phyloP scores from a whole-genome alignment of 2,113 vertebrate species.

The Abramis brama region DNA sequence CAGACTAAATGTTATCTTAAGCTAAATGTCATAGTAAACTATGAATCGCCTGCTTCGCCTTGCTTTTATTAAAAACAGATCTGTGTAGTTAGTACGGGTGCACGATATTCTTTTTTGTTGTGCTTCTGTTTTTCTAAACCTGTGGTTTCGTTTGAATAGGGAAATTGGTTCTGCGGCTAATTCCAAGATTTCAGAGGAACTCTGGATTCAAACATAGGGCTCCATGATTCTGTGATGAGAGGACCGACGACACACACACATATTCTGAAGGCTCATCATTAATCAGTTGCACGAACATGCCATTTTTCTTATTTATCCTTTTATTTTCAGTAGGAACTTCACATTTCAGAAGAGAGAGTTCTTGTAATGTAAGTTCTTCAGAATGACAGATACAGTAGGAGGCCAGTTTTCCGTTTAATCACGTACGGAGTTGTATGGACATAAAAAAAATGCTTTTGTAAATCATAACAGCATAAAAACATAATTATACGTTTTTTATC shows the following conservation, averaged over 20 bases:
- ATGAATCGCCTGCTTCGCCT: neutral
- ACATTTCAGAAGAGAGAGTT: neutral
- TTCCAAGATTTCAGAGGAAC: slow-evolving; percentile 4
- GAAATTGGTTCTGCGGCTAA: neutral
- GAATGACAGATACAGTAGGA: neutral
- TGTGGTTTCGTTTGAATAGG: slow-evolving; percentile 12
- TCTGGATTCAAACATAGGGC: slow-evolving; percentile 1
- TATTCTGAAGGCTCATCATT: neutral
- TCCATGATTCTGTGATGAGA: neutral
- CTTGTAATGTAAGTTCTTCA: neutral
- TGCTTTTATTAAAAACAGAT: slow-evolving; percentile 37
- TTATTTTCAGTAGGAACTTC: neutral
- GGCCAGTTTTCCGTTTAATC: neutral
- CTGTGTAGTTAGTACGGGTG: neutral
- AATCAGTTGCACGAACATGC: neutral
- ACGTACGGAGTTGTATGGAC: neutral
- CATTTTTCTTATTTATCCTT: neutral
- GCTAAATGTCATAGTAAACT: slow-evolving; percentile 21
- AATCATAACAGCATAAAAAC: too few relatives aligned
- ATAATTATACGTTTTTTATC: too few relatives aligned
- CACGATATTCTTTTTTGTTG: neutral
- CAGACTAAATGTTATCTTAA: slow-evolving; percentile 1
- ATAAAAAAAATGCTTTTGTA: too few relatives aligned
- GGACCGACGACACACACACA: neutral
- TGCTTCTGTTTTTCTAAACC: slow-evolving; percentile 26